Base-by-base conservation (phyloP, 2,113 vertebrate species). In the Rhinichthys klamathensis region DNA sequence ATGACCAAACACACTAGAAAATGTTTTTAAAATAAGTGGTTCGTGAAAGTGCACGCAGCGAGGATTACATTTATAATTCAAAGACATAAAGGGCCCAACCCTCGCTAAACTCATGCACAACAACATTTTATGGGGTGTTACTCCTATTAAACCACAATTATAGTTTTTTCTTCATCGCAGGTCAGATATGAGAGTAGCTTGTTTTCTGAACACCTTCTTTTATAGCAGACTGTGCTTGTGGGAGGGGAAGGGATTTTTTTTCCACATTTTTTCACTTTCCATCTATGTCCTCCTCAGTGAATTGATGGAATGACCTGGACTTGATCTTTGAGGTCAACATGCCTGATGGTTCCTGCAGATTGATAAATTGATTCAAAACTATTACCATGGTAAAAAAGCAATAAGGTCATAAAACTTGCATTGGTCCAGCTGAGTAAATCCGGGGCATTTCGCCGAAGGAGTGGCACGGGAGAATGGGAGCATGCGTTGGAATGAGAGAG, bases 321-420 rank as follows among this genome's bases (percentile, higher is more conserved):
- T 97, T 98, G 97, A 99, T 99, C 97, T 98, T 96, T 94, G 92
- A 96, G 97, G 97, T 97, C 97, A 97, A 96, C 96, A 95, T 93
- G 96, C 92, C 96, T 99, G 97, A 98, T 98, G 96, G 97, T 95
- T 97, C 94, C 87, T 93, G 95, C 95, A 96, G 96, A 99, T 98
- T 98, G 97, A 99, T 98, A 98, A 98, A 99, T 99, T 99, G 97
- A 99, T 99, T 99, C 97, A 95, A 99, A 99, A 99, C 97, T 98
- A 99, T 99, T 99, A 98, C 97, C 97, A 97, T 97, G 97, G 97
- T 96, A 97, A 97, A 96, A 99, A 99, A 99, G 97, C 97, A 98
- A 98, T 98, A 99, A 98, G 97, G 98, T 99, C 97, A 99, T 99
- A 98, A 99, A 99, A 99, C 99, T 99, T 99, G 98, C 98, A 99